Evolutionary conservation across 2,888 invertebrate species (phyloP).

Genomic region (Morpho deidamia): DNA sequence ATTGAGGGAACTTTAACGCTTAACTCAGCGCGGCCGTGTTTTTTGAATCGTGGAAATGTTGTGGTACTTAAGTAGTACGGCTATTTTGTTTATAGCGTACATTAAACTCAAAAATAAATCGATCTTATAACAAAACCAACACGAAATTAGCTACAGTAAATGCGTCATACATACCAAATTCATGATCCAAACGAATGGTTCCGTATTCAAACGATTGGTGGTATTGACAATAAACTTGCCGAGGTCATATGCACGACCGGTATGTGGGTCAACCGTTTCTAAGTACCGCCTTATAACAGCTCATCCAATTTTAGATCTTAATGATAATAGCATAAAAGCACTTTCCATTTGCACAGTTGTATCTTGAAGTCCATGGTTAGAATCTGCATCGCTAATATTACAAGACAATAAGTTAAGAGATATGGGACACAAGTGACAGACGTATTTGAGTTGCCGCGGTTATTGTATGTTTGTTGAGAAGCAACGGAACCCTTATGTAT

Average conservation of each 20-base stretch:
- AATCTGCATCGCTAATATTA: constrained; percentile 25
- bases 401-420: constrained; percentile 21
- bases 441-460: constrained; percentile 10
- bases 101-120: no score
- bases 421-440: constrained; percentile 16
- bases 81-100: no score
- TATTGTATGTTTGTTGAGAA: constrained; percentile 11
- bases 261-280: constrained; percentile 63
- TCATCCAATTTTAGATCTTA: constrained; percentile 29
- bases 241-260: constrained; percentile 58
- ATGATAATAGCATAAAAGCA: background rate
- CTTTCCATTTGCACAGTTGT: constrained; percentile 6
- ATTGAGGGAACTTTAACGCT: no score
- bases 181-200: constrained; percentile 25
- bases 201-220: constrained; percentile 31
- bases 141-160: constrained; percentile 7
- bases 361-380: constrained; percentile 17
- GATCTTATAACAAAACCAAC: no score
- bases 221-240: constrained; percentile 61
- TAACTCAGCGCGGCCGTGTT: no score
- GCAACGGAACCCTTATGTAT: background rate
- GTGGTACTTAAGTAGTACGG: no score
- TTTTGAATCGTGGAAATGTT: no score
- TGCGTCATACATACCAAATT: constrained; percentile 25
- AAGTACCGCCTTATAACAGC: constrained; percentile 26